Base-by-base conservation (phyloP, 2,113 vertebrate species). In the Malaclemys terrapin region DNA sequence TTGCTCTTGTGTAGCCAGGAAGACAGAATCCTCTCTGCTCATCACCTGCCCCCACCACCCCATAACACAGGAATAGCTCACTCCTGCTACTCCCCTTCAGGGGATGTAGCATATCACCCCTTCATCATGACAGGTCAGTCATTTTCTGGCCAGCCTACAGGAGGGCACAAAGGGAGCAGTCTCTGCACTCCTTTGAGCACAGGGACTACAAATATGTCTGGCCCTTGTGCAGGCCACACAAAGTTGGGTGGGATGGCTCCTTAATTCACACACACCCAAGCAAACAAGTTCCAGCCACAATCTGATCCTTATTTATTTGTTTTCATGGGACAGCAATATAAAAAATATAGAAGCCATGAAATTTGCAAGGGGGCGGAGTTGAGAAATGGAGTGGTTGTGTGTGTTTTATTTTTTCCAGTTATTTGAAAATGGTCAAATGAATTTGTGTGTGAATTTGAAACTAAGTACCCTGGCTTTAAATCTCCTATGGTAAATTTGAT, bases 41-140 rank as follows among this genome's bases (percentile, higher is more conserved):
- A 83, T 88, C 53, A n/a, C 57, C 82, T 89, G 72, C 29, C n/a
- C 31, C 19, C 57, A 3, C 4, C 20, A 2, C 6, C 17, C 65
- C n/a, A 10, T 72, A 38, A 72, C n/a, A 31, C 29, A 38, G 1
- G 0, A 45, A 0, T 0, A 38, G 56, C 90, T 88, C 22, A 19
- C 12, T 31, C 0, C 20, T 0, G 1, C 85, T 72, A 20, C 54
- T 3, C 92, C 47, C 38, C 19, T 87, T 54, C 16, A 0, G 1
- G 8, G 84, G 47, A 89, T 79, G 88, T 69, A 95, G 65, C 65
- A 31, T 7, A 6, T 3, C 17, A 47, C 42, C 16, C 50, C 6
- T 90, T n/a, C 35, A 38, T 10, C 56, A 69, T 16, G n/a, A 54
- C 59, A 27, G 35, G 52, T 5, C 57, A 79, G 12, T 31, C 29